Conservation (phyloP, 2,888 invertebrate species). For the Thera britannica region DNA sequence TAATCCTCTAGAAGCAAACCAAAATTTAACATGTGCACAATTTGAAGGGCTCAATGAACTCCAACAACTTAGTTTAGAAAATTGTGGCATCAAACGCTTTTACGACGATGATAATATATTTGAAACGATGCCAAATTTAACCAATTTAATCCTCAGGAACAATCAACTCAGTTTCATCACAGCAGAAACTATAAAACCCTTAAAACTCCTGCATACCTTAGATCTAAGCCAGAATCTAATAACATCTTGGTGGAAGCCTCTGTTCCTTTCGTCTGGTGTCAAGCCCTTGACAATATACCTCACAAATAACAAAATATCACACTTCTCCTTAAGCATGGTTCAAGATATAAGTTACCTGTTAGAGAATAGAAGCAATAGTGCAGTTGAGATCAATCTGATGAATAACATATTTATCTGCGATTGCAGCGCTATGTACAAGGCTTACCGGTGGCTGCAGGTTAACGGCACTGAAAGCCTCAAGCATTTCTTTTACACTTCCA, state of each 20-base stretch:
- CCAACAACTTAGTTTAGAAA: slow-evolving; percentile 75
- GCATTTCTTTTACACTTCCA: slow-evolving; percentile 63
- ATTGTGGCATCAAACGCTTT: slow-evolving; percentile 77
- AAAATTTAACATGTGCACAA: slow-evolving; percentile 66
- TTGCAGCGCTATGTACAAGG: slow-evolving; percentile 75
- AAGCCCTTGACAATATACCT: slow-evolving; percentile 69
- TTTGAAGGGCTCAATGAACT: slow-evolving; percentile 80
- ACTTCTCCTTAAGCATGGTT: slow-evolving; percentile 83
- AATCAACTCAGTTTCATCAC: slow-evolving; percentile 77
- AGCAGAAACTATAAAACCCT: slow-evolving; percentile 69
- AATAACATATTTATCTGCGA: slow-evolving; percentile 84
- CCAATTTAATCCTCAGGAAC: slow-evolving; percentile 76
- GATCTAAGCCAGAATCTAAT: slow-evolving; percentile 82
- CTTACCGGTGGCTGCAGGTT: slow-evolving; percentile 71
- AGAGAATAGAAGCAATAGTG: slow-evolving; percentile 56
- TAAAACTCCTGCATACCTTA: slow-evolving; percentile 71
- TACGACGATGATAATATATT: slow-evolving; percentile 78
- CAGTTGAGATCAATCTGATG: slow-evolving; percentile 72
- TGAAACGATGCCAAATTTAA: slow-evolving; percentile 76
- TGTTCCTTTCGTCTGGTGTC: slow-evolving; percentile 76
- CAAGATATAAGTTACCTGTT: slow-evolving; percentile 80
- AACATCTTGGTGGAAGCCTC: slow-evolving; percentile 79
- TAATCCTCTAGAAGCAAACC: slow-evolving; percentile 76
- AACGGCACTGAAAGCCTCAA: slow-evolving; percentile 66
- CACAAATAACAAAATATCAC: slow-evolving; percentile 83